Base-by-base conservation (phyloP, 2,888 invertebrate genomes). In the Elysia crispata region DNA sequence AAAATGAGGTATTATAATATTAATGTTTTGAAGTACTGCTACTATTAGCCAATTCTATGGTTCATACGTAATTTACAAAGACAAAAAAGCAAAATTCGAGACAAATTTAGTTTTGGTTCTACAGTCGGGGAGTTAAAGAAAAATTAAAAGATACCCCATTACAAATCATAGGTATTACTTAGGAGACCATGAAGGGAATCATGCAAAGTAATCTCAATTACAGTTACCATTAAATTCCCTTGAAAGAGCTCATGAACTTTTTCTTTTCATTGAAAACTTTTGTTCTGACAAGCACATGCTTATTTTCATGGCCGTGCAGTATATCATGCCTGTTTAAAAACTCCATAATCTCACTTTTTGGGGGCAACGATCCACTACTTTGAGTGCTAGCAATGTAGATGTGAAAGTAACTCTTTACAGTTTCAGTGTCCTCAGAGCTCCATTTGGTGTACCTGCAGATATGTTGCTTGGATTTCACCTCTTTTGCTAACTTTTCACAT, bases 251-350 rank as follows among this genome's bases (percentile, higher is more conserved):
- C 41, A 41, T 60, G 25, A 60, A 60, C 25, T 60, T n/a, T 60
- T 60, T 60, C 60, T 60, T 60, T 25, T 60, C 60, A 60, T 60
- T 60, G 15, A 60, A 60, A 60, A 60, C 60, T 25, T 60, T 60
- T 25, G 60, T 60, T 25, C 60, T n/a, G 23, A 60, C 60, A n/a
- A 60, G 25, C 25, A 60, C 15, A 23, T n/a, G 6, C 25, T 60
- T 60, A 25, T 60, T 23, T 60, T 60, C 3, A 25, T 60, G 60
- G 25, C 60, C 60, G 25, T 60, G n/a, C 60, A 60, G 60, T 23
- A 60, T 60, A 25, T 60, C 60, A 25, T 60, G 60, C 23, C 25
- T 25, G 3, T n/a, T 23, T 60, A 60, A n/a, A 60, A 60, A 60
- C 60, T 60, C 25, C 23, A 25, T 60, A 25, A 60, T 25, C 3